Base-by-base conservation (phyloP, 2,797 vertebrate genomes). In the Parauchenoglanis punctatus region DNA sequence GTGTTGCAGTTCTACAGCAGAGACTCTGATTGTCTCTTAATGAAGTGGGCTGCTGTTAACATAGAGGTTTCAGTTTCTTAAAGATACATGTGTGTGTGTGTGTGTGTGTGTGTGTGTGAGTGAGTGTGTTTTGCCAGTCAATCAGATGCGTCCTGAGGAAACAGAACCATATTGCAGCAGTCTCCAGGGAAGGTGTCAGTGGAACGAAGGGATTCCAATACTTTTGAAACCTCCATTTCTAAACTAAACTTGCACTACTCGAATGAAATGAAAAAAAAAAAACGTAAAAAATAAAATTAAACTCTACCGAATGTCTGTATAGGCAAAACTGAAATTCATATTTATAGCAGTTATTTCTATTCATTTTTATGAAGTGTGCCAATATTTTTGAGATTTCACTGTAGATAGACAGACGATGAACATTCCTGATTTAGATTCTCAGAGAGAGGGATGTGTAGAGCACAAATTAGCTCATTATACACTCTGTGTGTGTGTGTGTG, bases 11-110 rank as follows among this genome's bases (percentile, higher is more conserved):
- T 72, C 44, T 58, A 44, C 58, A 84, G 31, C 40, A 28, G 40
- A 86, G 54, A 59, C 77, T 86, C 75, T 67, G 44, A 81, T 70
- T 58, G 76, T 81, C 85, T 81, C 58, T 61, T 72, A 86, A 86
- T 81, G 73, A 81, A 59, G 49, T 17, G 7, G 1, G n/a, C 75
- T 65, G 13, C 75, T 78, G 46, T 65, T 78, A 59, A 81, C 76
- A 65, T 58, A 35, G 17, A 67, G 63, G 52, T 77, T 68, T 20
- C 25, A 40, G 35, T 25, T 25, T 17, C 76, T 63, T 40, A 46
- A 17, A 81, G 28, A 52, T 20, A 67, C 81, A 46, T 70, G 63
- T n/a, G 61, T 46, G 59, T 18, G 59, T 46, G 81, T 15, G 44
- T 49, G 61, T 44, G 59, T 59, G 77, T 20, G 56, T 40, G 54